Evolutionary conservation across 2,113 vertebrate species (phyloP).

Genomic region (Forbesichthys papilliferus): DNA sequence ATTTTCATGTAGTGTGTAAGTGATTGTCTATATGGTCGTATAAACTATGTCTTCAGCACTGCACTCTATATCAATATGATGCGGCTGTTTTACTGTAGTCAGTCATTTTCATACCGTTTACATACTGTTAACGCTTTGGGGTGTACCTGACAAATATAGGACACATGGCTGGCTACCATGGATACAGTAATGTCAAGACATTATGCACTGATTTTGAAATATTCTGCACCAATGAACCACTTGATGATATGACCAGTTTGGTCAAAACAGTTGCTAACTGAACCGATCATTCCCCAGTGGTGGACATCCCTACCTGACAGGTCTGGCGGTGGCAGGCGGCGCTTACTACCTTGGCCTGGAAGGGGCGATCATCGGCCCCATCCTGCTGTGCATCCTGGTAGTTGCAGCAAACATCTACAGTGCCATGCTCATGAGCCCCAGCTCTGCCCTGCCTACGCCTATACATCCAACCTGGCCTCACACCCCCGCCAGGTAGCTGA

Average conservation of each 20-base stretch:
- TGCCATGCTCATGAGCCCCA: slow-evolving; percentile 96
- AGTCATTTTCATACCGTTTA: too few species aligned
- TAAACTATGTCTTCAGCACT: too few species aligned
- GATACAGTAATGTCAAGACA: too few species aligned
- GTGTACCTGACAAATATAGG: too few species aligned
- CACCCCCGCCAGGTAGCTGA: slow-evolving; percentile 80
- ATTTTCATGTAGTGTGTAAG: too few species aligned
- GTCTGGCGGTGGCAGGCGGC: slow-evolving; percentile 93
- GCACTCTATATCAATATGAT: too few species aligned
- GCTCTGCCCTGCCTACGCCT: slow-evolving; percentile 84
- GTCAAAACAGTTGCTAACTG: background rate
- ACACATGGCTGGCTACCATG: too few species aligned
- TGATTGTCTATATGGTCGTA: too few species aligned
- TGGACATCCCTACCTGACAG: slow-evolving; percentile 95
- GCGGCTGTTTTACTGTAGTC: background rate
- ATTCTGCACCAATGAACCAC: background rate
- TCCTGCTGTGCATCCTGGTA: slow-evolving; percentile 96
- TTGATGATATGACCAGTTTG: too few species aligned
- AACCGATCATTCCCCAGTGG: slow-evolving; percentile 73
- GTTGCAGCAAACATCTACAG: slow-evolving; percentile 98
- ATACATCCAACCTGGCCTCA: slow-evolving; percentile 81
- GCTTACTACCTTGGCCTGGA: slow-evolving; percentile 96
- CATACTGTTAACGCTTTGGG: too few species aligned
- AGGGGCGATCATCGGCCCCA: slow-evolving; percentile 97
- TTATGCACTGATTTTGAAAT: background rate